phyloP scores from a whole-genome alignment of 2,888 invertebrate genomes.

The Patella caerulea region DNA sequence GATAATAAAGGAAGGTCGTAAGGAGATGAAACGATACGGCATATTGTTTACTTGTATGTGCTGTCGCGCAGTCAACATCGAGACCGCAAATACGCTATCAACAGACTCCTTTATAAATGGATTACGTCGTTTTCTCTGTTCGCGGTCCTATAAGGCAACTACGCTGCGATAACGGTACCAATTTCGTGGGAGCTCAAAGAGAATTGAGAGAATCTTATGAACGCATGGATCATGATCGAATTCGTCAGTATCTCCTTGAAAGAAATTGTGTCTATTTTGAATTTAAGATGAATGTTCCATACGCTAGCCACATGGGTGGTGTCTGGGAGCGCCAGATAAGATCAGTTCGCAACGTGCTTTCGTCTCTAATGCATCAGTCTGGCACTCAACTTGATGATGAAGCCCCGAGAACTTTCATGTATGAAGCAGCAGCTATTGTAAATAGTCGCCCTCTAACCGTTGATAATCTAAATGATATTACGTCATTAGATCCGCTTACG shows the following conservation, averaged over 20 bases:
- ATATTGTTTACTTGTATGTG: constrained; percentile 60
- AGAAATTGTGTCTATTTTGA: constrained; percentile 29
- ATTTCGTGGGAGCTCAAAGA: neutral
- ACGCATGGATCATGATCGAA: constrained; percentile 28
- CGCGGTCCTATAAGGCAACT: constrained; percentile 39
- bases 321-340: constrained; percentile 51
- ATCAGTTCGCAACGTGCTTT: constrained; percentile 37
- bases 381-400: constrained; percentile 29
- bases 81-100: constrained; percentile 37
- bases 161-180: constrained; percentile 28
- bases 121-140: constrained; percentile 19
- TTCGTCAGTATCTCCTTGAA: constrained; percentile 23
- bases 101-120: constrained; percentile 44
- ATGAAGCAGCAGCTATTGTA: constrained; percentile 34
- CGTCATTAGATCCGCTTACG: constrained; percentile 25
- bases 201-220: constrained; percentile 17
- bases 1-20: too few species aligned
- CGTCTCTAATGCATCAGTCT: constrained; percentile 24
- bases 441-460: constrained; percentile 36
- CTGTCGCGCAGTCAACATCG: constrained; percentile 59
- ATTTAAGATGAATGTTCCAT: constrained; percentile 44
- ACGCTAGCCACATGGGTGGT: constrained; percentile 49
- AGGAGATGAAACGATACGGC: constrained; percentile 53
- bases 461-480: neutral
- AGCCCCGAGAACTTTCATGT: constrained; percentile 32